Evolutionary conservation across 2,797 vertebrate genomes (phyloP), one percentile per base, ranked within the genome.

Genomic region (Schizopygopsis pylzovi): DNA sequence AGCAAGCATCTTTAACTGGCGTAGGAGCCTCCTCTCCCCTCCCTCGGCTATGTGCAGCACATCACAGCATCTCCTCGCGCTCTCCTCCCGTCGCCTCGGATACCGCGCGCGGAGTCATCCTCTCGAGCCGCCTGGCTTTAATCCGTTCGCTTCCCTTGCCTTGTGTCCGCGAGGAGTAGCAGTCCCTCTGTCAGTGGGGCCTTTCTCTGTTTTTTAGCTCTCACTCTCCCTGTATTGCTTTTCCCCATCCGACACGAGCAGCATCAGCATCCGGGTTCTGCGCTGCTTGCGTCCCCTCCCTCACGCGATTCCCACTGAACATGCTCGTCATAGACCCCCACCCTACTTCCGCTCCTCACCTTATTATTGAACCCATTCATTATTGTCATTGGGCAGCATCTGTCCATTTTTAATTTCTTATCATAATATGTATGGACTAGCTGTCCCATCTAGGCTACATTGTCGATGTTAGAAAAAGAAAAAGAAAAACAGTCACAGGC

Each of bases 261-360:
- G 93, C 94, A 94, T 95, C 94, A 95, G 94, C 94, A 95, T 96
- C 95, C 95, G 94, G 95, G 94, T 95, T 92, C 93, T 93, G 88
- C 87, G 54, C 70, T 49, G 72, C 87, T 81, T 56, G 73, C 88
- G 68, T 49, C 82, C 89, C 85, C 85, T 73, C 90, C 89, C 86
- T 81, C 71, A 54, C 75, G 76, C 71, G 72, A 76, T 77, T 68
- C 86, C 70, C 85, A 86, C 80, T 85, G 77, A 88, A 86, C 86
- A 76, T 70, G 85, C 75, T 87, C 73, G 52, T 86, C 79, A 77
- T 75, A 70, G 76, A 67, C 70, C 81, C 80, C 83, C 75, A 78
- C 86, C 85, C 70, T 47, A 68, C 73, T 77, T 85, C 88, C 83
- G 80, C 67, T 47, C 33, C 72, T 54, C 78, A 28, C 75, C 15